phyloP scores from a whole-genome alignment of 2,888 invertebrate genomes.

The Drosophila limbata region DNA sequence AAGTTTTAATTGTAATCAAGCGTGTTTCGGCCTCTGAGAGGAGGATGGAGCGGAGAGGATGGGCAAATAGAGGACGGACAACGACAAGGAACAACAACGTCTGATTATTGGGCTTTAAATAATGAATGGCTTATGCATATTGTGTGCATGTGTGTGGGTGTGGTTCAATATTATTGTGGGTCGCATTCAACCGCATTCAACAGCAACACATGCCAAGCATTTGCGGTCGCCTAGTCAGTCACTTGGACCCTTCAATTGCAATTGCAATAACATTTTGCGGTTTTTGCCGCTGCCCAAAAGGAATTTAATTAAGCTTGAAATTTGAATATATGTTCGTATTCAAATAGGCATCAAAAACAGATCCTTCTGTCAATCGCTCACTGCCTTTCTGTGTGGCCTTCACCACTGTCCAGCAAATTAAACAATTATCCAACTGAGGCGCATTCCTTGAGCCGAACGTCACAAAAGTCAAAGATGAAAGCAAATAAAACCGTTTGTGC shows the following conservation, averaged over 20 bases:
- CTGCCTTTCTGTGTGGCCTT: background rate
- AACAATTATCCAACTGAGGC: conserved; percentile 17
- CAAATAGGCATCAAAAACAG: background rate
- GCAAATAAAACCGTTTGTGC: background rate
- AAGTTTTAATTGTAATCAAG: conserved; percentile 77
- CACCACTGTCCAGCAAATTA: conserved; percentile 21
- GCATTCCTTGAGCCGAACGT: background rate
- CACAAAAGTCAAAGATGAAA: conserved; percentile 5
- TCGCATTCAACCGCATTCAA: conserved; percentile 16
- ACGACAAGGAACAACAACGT: conserved; percentile 28
- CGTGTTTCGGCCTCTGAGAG: conserved; percentile 13
- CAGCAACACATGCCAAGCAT: conserved; percentile 32
- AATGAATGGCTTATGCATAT: conserved; percentile 69
- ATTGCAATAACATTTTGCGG: conserved; percentile 74
- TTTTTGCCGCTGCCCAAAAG: conserved; percentile 51
- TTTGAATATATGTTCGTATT: conserved; percentile 29
- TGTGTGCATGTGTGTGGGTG: conserved; percentile 18
- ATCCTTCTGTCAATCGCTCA: background rate
- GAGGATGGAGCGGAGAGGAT: too few relatives aligned
- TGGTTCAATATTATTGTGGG: conserved; percentile 5
- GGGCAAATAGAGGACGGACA: background rate
- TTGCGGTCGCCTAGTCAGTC: conserved; percentile 58
- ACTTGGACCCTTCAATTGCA: conserved; percentile 52
- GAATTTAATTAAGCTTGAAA: conserved; percentile 73
- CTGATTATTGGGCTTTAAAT: conserved; percentile 77